A percentile compares a stretch with the other conserved stretches of the same genome.
These are phyloP conservation scores for Sebastes hubbsi DNA, from an alignment of 2,797 vertebrate genomes.

Conservation along the genomic window DNA sequence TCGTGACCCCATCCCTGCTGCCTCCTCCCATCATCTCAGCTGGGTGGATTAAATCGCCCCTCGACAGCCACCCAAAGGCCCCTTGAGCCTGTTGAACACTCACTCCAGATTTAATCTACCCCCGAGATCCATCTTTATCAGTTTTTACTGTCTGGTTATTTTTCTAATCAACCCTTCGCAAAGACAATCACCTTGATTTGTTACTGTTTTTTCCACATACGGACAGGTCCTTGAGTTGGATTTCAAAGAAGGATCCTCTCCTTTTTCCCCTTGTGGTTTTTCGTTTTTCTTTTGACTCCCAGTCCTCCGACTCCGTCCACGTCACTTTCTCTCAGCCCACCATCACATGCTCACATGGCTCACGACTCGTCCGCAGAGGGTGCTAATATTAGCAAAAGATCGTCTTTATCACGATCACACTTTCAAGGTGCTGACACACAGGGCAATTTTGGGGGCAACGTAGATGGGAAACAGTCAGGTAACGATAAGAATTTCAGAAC, in stretches of 20 bases:
- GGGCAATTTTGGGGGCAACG: constrained; percentile 9
- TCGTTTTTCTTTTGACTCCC: constrained; percentile 29
- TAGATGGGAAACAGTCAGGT: not conserved
- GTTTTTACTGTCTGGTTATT: constrained; percentile 56
- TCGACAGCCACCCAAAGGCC: constrained; percentile 52
- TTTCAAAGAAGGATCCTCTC: constrained; percentile 61
- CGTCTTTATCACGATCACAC: not conserved
- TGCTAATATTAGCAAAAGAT: constrained; percentile 6
- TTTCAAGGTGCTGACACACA: constrained; percentile 16
- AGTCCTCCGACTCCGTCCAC: constrained; percentile 34
- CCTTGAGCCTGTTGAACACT: constrained; percentile 58
- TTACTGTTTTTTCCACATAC: constrained; percentile 39
- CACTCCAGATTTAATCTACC: constrained; percentile 84
- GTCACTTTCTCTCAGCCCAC: constrained; percentile 55
- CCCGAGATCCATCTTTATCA: constrained; percentile 74
- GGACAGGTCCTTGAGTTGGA: constrained; percentile 65
- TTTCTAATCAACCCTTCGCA: constrained; percentile 49
- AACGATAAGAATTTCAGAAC: not conserved
- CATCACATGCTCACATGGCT: constrained; percentile 76
- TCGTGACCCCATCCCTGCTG: constrained; percentile 81
- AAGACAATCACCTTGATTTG: constrained; percentile 63
- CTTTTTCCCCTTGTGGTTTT: constrained; percentile 19
- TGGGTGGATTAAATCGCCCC: constrained; percentile 85
- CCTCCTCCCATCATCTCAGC: constrained; percentile 78
- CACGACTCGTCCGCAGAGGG: constrained; percentile 73